Percentiles rank a stretch among this genome's conserved stretches.
Conservation (phyloP, 2,113 vertebrate species). For the Dipodomys spectabilis region DNA sequence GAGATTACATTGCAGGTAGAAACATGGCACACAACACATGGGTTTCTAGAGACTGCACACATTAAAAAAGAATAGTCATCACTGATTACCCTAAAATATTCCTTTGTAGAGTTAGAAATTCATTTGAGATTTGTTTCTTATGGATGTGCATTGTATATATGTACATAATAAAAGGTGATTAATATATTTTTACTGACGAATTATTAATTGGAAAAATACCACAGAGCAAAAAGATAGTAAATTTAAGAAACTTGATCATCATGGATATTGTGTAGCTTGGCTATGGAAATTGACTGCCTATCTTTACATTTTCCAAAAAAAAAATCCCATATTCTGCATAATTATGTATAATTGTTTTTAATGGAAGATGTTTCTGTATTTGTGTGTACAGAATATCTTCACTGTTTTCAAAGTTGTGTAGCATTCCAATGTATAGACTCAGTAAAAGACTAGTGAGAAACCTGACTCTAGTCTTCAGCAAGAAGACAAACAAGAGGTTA, state of each 20-base stretch:
- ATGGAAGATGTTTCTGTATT: neutral
- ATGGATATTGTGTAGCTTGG: neutral
- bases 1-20: neutral
- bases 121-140: neutral
- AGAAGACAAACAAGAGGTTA: neutral
- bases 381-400: neutral
- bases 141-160: neutral
- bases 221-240: neutral
- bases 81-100: neutral
- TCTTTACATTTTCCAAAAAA: neutral
- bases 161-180: neutral
- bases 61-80: neutral
- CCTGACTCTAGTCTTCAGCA: no score
- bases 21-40: neutral
- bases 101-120: neutral
- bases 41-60: no score
- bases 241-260: neutral
- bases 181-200: neutral
- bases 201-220: constrained; percentile 33
- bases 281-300: neutral
- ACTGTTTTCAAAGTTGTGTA: neutral
- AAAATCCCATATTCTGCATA: neutral
- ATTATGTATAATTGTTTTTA: neutral
- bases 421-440: neutral
- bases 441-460: neutral